Base-by-base conservation (phyloP, 2,113 vertebrate genomes). In the Ursus arctos region DNA sequence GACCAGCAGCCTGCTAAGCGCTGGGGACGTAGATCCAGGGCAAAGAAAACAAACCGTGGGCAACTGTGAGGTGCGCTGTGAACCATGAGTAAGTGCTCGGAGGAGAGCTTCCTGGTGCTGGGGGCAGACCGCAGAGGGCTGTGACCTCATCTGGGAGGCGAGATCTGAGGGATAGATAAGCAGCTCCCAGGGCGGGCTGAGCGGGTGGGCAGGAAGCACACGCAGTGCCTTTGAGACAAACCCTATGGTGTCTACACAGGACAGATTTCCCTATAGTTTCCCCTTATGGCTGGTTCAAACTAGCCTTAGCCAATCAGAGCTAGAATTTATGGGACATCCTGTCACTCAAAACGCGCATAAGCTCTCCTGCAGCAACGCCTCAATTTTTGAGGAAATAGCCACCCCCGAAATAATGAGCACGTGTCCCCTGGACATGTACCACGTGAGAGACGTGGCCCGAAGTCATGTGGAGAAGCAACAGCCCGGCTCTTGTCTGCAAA, bases 191-290 rank as follows among this genome's bases (percentile, higher is more conserved):
- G 13, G 12, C n/a, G 15, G 4, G 87, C 36, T 22, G 65, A 65
- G 72, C 2, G 1, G 49, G 28, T 1, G 9, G 31, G 57, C 57
- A 40, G 63, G 92, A 40, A 53, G 49, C 43, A 4, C 6, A 16
- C 24, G 1, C 9, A 0, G 31, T 12, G 67, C 47, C 74, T 22
- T 36, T 7, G 22, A 40, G 4, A 18, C 19, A 33, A 69, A 71
- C 57, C 11, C 2, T 0, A 3, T 26, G 28, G 0, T 0, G 7
- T 65, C 33, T 18, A 0, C 0, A 0, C 22, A 4, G 1, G 26
- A 76, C 51, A 55, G 65, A 28, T 6, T 49, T n/a, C 61, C 18
- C 40, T 13, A n/a, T 1, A 47, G 14, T 53, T 21, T 26, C 76
- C 43, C 53, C 43, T 76, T 31, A 47, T 77, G 31, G 15, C 43